Evolutionary conservation across 1,140 invertebrate species (phyloP).

Genomic region (Nautilus pompilius): DNA sequence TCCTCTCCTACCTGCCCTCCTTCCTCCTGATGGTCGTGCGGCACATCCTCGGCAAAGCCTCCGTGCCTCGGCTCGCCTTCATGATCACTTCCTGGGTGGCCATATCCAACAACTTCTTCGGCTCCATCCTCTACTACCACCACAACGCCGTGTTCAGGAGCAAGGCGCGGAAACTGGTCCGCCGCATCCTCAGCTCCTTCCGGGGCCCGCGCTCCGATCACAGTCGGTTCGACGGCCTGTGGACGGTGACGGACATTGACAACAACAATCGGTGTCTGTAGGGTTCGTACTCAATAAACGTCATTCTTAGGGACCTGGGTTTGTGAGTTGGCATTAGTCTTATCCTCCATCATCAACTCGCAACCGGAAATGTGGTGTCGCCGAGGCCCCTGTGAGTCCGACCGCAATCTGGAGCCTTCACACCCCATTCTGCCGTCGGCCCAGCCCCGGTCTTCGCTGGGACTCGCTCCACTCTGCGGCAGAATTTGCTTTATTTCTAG

Average conservation of each 20-base stretch:
- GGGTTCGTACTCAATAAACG: no score
- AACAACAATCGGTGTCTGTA: not conserved
- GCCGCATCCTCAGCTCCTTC: not conserved
- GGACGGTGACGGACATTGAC: not conserved
- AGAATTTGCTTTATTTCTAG: no score
- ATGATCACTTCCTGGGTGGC: not conserved
- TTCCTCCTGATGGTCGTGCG: no score
- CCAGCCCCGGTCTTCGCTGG: no score
- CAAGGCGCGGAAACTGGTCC: not conserved
- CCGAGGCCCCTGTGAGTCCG: no score
- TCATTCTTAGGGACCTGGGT: no score
- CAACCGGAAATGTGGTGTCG: no score
- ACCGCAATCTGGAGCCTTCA: no score
- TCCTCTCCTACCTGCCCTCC: not conserved
- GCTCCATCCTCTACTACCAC: not conserved
- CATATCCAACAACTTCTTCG: slow-evolving; percentile 1
- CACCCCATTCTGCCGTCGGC: no score
- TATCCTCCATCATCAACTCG: no score
- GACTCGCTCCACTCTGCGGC: no score
- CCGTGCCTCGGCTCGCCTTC: not conserved
- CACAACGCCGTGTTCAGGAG: not conserved
- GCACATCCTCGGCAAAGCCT: not conserved
- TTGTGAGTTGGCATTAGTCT: no score
- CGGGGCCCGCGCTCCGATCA: not conserved
- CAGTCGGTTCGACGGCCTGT: not conserved